Percentiles rank a stretch among this genome's conserved stretches.
Conservation (phyloP, 2,797 vertebrate species). For the Agapornis canus region DNA sequence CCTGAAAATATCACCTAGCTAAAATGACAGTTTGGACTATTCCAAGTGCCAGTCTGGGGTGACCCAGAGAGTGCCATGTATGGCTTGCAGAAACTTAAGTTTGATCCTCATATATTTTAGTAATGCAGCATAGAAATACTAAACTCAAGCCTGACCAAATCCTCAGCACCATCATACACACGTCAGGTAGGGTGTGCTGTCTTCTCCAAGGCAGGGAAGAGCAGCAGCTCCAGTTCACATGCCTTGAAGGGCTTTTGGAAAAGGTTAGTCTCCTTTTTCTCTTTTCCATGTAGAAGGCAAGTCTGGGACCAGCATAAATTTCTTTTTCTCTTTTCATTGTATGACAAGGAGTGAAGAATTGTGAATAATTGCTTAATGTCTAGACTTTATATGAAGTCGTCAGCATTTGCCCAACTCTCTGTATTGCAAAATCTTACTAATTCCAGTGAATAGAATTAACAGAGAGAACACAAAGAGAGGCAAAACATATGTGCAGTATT, state of each 20-base stretch:
- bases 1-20: not conserved
- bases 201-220: not conserved
- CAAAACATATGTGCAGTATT: slow-evolving; percentile 24
- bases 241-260: not conserved
- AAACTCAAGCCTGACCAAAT: not conserved
- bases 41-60: not conserved
- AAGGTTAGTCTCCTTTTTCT: not conserved
- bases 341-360: not conserved
- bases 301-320: not conserved
- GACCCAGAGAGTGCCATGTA: not conserved
- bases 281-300: not conserved
- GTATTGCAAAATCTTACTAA: slow-evolving; percentile 8
- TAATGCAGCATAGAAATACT: not conserved
- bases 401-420: slow-evolving; percentile 13
- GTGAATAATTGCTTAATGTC: slow-evolving; percentile 23
- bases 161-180: not conserved
- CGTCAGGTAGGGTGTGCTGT: not conserved
- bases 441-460: not conserved
- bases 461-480: not conserved
- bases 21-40: not conserved
- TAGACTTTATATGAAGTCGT: slow-evolving; percentile 23
- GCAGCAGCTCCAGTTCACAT: not conserved
- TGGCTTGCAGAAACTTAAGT: not conserved
- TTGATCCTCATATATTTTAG: not conserved
- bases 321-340: slow-evolving; percentile 17